phyloP scores from a whole-genome alignment of 1,140 invertebrate genomes.

The Aricia agestis region DNA sequence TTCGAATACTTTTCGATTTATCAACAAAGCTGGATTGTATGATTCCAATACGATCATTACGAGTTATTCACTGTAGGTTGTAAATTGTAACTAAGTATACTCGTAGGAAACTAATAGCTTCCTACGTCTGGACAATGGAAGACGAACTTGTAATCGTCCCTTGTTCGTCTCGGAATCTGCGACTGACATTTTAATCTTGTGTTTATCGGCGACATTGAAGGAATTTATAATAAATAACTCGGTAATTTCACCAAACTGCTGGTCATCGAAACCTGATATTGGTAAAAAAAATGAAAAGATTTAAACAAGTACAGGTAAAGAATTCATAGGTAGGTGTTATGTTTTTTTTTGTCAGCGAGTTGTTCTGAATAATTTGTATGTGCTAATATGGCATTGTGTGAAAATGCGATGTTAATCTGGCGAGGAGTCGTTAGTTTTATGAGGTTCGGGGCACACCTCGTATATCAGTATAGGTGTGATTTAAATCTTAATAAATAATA shows the following conservation, averaged over 20 bases:
- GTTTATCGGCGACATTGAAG: not conserved
- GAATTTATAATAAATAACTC: not conserved
- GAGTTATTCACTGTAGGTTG: not conserved
- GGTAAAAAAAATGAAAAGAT: not conserved
- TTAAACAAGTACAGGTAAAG: not conserved
- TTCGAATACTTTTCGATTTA: slow-evolving; percentile 16
- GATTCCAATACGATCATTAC: not conserved
- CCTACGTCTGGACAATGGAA: too few species aligned
- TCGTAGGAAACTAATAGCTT: too few species aligned
- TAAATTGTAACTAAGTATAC: not conserved
- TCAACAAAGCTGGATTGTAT: not conserved
- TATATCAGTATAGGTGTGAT: slow-evolving; percentile 10
- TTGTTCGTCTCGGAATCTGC: not conserved
- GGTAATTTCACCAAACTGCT: not conserved
- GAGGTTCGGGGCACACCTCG: not conserved
- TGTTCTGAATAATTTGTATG: slow-evolving; percentile 6
- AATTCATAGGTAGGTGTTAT: not conserved
- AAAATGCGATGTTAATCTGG: slow-evolving; percentile 19
- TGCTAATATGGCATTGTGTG: slow-evolving; percentile 29
- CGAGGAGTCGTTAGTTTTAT: not conserved
- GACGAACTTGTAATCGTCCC: not conserved
- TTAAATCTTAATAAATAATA: slow-evolving; percentile 12
- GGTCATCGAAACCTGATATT: too few species aligned
- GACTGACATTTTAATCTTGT: not conserved
- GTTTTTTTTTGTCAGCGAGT: not conserved